Conservation (phyloP, 2,888 invertebrate genomes). For the Drosophila mayaguana region DNA sequence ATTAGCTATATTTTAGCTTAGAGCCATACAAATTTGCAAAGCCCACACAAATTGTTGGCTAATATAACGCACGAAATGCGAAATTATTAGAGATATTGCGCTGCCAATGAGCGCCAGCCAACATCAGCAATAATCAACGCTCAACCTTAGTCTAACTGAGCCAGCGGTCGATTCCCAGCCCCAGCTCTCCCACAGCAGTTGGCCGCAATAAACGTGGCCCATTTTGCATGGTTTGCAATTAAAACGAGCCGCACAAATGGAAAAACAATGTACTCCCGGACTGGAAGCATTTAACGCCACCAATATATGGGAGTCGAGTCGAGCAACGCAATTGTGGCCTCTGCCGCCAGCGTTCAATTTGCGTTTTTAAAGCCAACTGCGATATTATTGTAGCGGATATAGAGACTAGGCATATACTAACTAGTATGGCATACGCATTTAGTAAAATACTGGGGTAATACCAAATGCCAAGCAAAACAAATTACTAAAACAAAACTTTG, state of each 20-base stretch:
- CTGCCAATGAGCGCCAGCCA: constrained; percentile 3
- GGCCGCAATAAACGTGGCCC: constrained; percentile 41
- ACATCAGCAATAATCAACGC: constrained; percentile 21
- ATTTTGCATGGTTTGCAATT: constrained; percentile 54
- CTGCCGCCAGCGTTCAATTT: constrained; percentile 69
- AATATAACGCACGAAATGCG: constrained; percentile 31
- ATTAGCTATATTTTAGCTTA: not conserved
- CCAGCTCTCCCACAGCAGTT: constrained; percentile 5
- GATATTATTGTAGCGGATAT: not conserved
- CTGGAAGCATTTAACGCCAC: constrained; percentile 49
- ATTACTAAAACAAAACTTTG: constrained; percentile 59
- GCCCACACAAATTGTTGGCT: constrained; percentile 34
- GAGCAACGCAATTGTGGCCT: constrained; percentile 22
- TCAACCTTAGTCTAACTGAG: constrained; percentile 3
- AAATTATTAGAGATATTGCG: constrained; percentile 47
- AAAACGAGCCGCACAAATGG: constrained; percentile 69
- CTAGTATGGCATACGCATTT: not conserved
- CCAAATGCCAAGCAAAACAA: constrained; percentile 48
- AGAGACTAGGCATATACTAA: not conserved
- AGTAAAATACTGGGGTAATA: constrained; percentile 1
- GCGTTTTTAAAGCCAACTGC: constrained; percentile 37
- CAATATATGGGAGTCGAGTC: constrained; percentile 24
- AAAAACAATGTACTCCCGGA: constrained; percentile 67
- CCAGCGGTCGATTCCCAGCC: not conserved
- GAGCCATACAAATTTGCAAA: constrained; percentile 19